These are phyloP conservation scores for Eudemis profundana DNA, from an alignment of 2,888 invertebrate species.

Conservation along the genomic window DNA sequence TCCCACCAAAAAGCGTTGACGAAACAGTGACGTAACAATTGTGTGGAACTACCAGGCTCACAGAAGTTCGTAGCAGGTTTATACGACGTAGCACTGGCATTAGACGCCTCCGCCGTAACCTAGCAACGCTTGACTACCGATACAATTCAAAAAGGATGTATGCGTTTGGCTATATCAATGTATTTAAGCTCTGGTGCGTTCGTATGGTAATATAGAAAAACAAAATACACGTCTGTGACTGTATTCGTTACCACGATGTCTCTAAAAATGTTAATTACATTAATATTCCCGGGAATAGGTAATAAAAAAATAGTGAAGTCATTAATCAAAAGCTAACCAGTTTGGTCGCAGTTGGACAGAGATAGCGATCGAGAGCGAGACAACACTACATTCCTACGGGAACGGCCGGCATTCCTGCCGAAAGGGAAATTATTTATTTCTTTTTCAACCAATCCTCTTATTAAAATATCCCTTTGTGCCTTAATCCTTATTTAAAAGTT, in stretches of 20 bases:
- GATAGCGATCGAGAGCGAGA: conserved; percentile 65
- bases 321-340: conserved; percentile 79
- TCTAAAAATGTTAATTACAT: conserved; percentile 62
- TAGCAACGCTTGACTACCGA: conserved; percentile 15
- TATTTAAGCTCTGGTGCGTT: neutral
- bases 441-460: conserved; percentile 57
- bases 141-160: neutral
- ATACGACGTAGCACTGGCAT: conserved; percentile 4
- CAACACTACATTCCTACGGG: conserved; percentile 71
- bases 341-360: conserved; percentile 58
- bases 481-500: conserved; percentile 61
- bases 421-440: conserved; percentile 73
- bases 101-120: conserved; percentile 17
- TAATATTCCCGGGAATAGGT: conserved; percentile 58
- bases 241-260: conserved; percentile 46
- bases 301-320: conserved; percentile 60
- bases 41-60: conserved; percentile 62
- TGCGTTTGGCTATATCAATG: no score
- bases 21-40: conserved; percentile 65
- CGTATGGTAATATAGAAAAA: neutral
- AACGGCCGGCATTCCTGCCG: conserved; percentile 65
- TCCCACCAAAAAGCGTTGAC: conserved; percentile 23
- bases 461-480: conserved; percentile 60
- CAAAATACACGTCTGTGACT: conserved; percentile 1
- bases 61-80: conserved; percentile 53